Evolutionary conservation across 2,113 vertebrate genomes (phyloP).

Genomic region (Euleptes europaea): DNA sequence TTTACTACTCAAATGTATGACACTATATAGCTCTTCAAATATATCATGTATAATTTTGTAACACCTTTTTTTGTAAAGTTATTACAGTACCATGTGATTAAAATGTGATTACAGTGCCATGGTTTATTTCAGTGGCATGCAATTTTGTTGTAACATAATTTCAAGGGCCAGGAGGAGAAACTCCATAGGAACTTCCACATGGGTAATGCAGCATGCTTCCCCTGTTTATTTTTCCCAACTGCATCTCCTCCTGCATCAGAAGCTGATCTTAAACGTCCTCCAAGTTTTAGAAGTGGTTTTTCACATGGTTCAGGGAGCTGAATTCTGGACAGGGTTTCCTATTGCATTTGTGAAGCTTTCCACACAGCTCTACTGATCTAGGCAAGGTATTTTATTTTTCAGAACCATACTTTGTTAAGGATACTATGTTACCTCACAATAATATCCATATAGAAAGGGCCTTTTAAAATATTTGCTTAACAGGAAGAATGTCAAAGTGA

Average conservation of each 20-base stretch:
- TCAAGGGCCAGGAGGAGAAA: neutral
- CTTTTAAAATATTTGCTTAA: neutral
- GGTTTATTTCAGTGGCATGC: slow-evolving; percentile 56
- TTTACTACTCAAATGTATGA: slow-evolving; percentile 48
- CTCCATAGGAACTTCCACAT: neutral
- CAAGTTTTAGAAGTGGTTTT: neutral
- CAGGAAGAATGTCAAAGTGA: neutral
- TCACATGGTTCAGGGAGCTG: neutral
- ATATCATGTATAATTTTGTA: slow-evolving; percentile 67
- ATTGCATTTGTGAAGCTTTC: neutral
- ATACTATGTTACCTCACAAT: neutral
- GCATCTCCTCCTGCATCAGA: neutral
- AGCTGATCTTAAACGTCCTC: neutral
- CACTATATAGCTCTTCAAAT: slow-evolving; percentile 59
- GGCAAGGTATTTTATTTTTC: neutral
- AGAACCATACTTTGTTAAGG: neutral
- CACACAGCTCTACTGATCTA: neutral
- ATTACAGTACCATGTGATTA: slow-evolving; percentile 13
- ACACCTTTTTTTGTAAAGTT: slow-evolving; percentile 67
- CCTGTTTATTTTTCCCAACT: neutral
- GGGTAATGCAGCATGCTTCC: no score
- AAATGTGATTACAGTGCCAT: slow-evolving; percentile 61
- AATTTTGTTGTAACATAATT: slow-evolving; percentile 62
- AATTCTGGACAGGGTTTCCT: neutral
- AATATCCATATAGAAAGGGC: neutral